Conservation (phyloP, 2,888 invertebrate genomes). For the Aelia acuminata region DNA sequence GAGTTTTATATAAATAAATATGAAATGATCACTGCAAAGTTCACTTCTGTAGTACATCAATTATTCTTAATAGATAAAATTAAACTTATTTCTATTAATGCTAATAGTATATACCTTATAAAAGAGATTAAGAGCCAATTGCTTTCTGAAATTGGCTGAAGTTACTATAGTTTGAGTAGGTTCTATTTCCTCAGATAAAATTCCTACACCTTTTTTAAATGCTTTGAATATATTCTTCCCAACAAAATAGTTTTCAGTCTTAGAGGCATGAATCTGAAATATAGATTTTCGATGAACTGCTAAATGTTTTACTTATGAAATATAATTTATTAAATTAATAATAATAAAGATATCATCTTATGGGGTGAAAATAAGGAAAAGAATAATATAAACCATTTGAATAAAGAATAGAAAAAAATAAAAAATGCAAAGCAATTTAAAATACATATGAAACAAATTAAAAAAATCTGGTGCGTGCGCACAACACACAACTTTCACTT, state of each 20-base stretch:
- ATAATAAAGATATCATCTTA: too few species aligned
- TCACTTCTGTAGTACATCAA: background rate
- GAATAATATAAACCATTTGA: too few species aligned
- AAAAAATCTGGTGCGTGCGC: too few species aligned
- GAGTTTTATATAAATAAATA: too few species aligned
- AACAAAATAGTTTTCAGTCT: constrained; percentile 62
- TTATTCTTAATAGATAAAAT: background rate
- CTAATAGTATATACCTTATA: constrained; percentile 76
- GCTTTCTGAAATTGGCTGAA: constrained; percentile 76
- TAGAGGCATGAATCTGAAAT: constrained; percentile 62
- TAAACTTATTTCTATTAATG: background rate
- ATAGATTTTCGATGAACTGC: background rate
- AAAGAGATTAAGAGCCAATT: constrained; percentile 81
- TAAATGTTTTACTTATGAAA: background rate
- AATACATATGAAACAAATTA: too few species aligned
- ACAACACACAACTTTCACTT: too few species aligned
- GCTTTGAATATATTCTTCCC: constrained; percentile 71
- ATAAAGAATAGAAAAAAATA: too few species aligned
- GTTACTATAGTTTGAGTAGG: constrained; percentile 79
- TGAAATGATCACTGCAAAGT: background rate
- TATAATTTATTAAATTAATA: background rate
- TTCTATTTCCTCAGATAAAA: constrained; percentile 74
- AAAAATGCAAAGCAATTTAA: too few species aligned
- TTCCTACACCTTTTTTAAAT: constrained; percentile 72
- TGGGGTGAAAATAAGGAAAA: too few species aligned